Evolutionary conservation across 2,888 invertebrate genomes (phyloP), one percentile per base, ranked within the genome.

Genomic region (Eristalis tenax): DNA sequence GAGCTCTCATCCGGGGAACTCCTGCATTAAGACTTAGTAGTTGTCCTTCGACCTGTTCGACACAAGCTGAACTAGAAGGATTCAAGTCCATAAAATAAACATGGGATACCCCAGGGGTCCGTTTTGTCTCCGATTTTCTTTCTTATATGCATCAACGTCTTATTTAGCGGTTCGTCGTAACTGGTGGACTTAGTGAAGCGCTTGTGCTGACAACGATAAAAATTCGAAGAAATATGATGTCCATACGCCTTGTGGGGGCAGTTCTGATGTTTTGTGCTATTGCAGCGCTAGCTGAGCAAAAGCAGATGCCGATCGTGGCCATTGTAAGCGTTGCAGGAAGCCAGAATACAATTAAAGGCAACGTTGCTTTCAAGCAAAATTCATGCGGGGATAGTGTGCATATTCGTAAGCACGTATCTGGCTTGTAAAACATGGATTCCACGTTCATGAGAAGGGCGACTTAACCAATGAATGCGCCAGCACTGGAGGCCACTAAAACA

Each of bases 401-500:
- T 23, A 93, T 96, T 5, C 93, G 93, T 23, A 96, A 96, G 11
- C 93, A 91, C 64, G 91, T 96, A 59, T 91, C 91, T 10, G 96
- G 96, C 4, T 93, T 97, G 96, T 96, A 10, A 92, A 94, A 40
- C 95, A 97, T 90, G 97, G 97, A 40, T 96, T 97, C 94, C 97
- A 97, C 90, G 93, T 97, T 10, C 97, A 97, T 90, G 95, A 96
- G 91, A 96, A 95, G 90, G 96, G 96, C 89, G 96, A 96, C 90
- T 91, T 96, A 63, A 94, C 94, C 50, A 93, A 94, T 38, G 96
- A 96, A 38, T 97, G 97, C 89, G 89, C 90, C 3, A 95, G 95
- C 11, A 94, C 96, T 70, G 96, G 96, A 0, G 94, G 94, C 0
- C 98, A 98, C 91, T 98, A 95, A 92, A 98, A 98, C 92, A 98